Evolutionary conservation across 1,140 invertebrate species (phyloP), one percentile per base, ranked within the genome.

Genomic region (Aphelinus atriplicis): DNA sequence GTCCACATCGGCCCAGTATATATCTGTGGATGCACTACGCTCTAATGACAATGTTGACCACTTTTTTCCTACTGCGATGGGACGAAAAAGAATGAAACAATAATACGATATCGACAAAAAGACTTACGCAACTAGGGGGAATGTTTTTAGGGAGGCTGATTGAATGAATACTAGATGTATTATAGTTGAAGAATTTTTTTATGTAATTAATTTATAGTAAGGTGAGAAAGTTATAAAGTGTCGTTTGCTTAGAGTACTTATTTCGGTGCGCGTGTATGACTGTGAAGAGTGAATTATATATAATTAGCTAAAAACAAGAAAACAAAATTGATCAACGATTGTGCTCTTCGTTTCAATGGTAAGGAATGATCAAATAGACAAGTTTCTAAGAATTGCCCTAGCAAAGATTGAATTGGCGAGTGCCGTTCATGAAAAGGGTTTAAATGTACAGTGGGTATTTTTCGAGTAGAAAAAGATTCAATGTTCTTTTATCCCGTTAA

Each of bases 131-230:
- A 69, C 62, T 78, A 66, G 46, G 48, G 64, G 69, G 60, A 77
- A 73, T 62, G 73, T 79, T 81, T 81, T 85, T 81, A 83, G 81
- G 81, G 77, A 83, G 80, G 80, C 80, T 83, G 82, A 81, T 81
- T 84, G 82, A 78, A 83, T 81, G 78, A 80, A 83, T 80, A 80
- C 81, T 86, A 84, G 82, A 80, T 86, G 83, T 87, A 87, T 84
- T 83, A 87, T 87, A 87, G 84, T 81, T 84, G 83, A 76, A 82
- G 62, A 83, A 82, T 85, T 84, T 85, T 86, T 83, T 85, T 82
- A 86, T 85, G 81, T 84, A 85, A 86, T 87, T 87, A 87, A 87
- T 86, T 87, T 87, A 86, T 87, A 80, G 79, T 80, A 84, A 84
- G 80, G 78, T 80, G 77, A 79, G 51, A 56, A 50, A 60, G 46